These are phyloP conservation scores for Leucopsar rothschildi DNA, from an alignment of 2,113 vertebrate species.

Conservation along the genomic window DNA sequence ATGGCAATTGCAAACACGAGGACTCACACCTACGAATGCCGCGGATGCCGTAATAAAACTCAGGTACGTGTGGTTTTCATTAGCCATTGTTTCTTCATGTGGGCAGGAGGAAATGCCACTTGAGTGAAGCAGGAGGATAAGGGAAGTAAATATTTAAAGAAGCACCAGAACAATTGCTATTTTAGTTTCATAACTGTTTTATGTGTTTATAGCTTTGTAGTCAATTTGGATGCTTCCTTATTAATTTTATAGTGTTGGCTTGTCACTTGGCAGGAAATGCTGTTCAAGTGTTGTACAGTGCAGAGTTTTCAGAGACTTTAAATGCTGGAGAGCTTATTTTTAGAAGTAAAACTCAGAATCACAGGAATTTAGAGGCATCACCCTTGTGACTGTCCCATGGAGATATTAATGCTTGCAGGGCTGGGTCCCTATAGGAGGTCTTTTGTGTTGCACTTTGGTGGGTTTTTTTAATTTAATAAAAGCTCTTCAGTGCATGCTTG, in stretches of 20 bases:
- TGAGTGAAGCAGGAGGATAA: neutral
- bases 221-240: neutral
- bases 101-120: neutral
- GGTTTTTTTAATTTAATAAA: neutral
- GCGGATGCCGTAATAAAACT: conserved; percentile 97
- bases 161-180: neutral
- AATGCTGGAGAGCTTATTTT: neutral
- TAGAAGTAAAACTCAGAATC: neutral
- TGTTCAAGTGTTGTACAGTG: neutral
- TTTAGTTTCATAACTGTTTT: conserved; percentile 11
- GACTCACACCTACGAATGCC: conserved; percentile 95
- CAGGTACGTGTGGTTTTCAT: conserved; percentile 76
- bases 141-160: conserved; percentile 44
- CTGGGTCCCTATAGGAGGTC: neutral
- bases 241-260: neutral
- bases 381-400: conserved; percentile 4
- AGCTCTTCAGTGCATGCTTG: neutral
- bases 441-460: neutral
- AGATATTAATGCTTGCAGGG: neutral
- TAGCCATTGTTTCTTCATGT: neutral
- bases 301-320: neutral
- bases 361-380: neutral
- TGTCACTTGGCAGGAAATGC: neutral
- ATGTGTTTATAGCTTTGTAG: neutral
- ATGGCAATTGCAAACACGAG: conserved; percentile 98